Conservation (phyloP, 2,888 invertebrate genomes). For the Apodemia duryi region DNA sequence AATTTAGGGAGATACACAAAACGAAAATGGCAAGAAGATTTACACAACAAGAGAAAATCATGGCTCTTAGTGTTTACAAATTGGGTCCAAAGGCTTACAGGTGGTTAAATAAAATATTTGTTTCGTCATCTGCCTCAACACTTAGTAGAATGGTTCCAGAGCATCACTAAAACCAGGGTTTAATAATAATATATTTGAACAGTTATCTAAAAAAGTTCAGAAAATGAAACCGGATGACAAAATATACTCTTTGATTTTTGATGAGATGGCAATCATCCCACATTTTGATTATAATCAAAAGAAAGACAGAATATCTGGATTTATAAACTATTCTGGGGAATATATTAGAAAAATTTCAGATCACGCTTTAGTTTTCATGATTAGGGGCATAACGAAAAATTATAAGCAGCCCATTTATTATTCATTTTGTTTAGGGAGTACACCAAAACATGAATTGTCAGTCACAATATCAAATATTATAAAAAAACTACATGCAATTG, state of each 20-base stretch:
- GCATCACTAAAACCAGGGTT: conserved; percentile 25
- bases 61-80: conserved; percentile 25
- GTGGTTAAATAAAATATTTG: conserved; percentile 24
- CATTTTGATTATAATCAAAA: conserved; percentile 23
- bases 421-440: conserved; percentile 27
- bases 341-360: conserved; percentile 20
- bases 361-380: conserved; percentile 28
- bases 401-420: conserved; percentile 24
- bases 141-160: conserved; percentile 25
- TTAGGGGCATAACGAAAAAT: conserved; percentile 25
- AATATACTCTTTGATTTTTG: conserved; percentile 13
- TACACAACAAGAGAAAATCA: conserved; percentile 26
- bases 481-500: conserved; percentile 28
- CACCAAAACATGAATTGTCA: neutral
- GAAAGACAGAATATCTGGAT: conserved; percentile 23
- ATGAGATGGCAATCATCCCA: conserved; percentile 19
- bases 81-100: conserved; percentile 24
- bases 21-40: conserved; percentile 26
- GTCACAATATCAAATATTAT: neutral
- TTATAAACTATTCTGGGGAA: conserved; percentile 18
- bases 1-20: conserved; percentile 24
- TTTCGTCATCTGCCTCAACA: conserved; percentile 25
- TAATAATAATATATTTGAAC: conserved; percentile 28
- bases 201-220: conserved; percentile 22
- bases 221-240: conserved; percentile 22